These are phyloP conservation scores for Mustela nigripes DNA, from an alignment of 2,113 vertebrate species.

Conservation along the genomic window DNA sequence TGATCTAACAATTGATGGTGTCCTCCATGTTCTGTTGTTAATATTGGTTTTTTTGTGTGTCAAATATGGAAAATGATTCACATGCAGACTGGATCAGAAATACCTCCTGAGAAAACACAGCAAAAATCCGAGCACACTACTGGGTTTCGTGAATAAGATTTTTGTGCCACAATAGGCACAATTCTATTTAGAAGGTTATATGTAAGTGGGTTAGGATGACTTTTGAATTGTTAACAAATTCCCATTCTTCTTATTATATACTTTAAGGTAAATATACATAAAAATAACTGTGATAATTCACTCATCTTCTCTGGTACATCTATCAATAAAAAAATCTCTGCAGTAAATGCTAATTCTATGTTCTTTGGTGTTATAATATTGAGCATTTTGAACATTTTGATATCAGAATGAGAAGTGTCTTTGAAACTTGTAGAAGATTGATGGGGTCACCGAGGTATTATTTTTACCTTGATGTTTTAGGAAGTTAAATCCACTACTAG, in stretches of 20 bases:
- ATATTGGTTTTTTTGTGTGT: background rate
- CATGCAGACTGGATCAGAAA: background rate
- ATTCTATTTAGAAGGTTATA: background rate
- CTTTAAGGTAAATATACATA: background rate
- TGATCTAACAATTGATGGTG: background rate
- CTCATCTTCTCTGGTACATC: background rate
- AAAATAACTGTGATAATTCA: background rate
- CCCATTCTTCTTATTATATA: background rate
- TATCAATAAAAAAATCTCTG: background rate
- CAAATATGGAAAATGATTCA: background rate
- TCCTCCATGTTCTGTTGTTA: background rate
- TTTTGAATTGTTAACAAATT: background rate
- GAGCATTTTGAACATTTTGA: background rate
- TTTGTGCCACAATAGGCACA: background rate
- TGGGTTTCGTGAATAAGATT: background rate
- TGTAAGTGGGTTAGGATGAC: background rate
- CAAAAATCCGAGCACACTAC: background rate
- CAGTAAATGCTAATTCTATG: background rate
- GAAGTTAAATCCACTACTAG: background rate
- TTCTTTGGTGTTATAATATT: background rate
- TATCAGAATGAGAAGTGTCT: background rate
- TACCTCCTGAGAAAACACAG: background rate
- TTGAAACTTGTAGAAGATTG: background rate
- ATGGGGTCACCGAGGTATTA: background rate
- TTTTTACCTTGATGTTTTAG: background rate